Conservation (phyloP, 2,888 invertebrate species). For the Drosophila fulvimacula region DNA sequence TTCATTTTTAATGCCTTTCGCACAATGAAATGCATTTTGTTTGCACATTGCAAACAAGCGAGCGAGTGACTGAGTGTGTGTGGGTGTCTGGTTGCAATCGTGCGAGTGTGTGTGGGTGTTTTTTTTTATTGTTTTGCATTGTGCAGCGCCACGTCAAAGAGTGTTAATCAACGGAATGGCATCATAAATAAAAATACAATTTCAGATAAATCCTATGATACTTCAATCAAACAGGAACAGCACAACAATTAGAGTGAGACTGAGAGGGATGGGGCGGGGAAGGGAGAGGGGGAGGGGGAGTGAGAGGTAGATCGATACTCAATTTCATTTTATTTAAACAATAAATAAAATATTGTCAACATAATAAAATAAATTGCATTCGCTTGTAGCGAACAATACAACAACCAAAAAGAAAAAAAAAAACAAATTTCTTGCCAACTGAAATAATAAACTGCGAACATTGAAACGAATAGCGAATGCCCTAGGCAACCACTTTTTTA, state of each 20-base stretch:
- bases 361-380: slow-evolving; percentile 61
- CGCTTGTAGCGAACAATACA: not conserved
- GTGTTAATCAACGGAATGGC: slow-evolving; percentile 79
- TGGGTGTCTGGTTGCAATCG: not conserved
- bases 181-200: slow-evolving; percentile 79
- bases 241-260: slow-evolving; percentile 35
- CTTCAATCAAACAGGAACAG: slow-evolving; percentile 75
- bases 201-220: slow-evolving; percentile 75
- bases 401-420: not conserved
- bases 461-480: not conserved
- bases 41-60: slow-evolving; percentile 33
- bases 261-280: not conserved
- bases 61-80: not conserved
- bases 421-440: slow-evolving; percentile 4
- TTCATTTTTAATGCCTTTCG: slow-evolving; percentile 4
- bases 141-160: slow-evolving; percentile 58
- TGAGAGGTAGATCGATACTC: slow-evolving; percentile 21
- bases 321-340: slow-evolving; percentile 53
- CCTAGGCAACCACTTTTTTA: not conserved
- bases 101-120: not conserved
- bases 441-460: slow-evolving; percentile 9
- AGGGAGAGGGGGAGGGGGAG: not conserved
- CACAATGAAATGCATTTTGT: slow-evolving; percentile 42
- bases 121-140: slow-evolving; percentile 16
- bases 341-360: slow-evolving; percentile 63